Conservation (phyloP, 2,797 vertebrate genomes). For the Smutsia temminckii region DNA sequence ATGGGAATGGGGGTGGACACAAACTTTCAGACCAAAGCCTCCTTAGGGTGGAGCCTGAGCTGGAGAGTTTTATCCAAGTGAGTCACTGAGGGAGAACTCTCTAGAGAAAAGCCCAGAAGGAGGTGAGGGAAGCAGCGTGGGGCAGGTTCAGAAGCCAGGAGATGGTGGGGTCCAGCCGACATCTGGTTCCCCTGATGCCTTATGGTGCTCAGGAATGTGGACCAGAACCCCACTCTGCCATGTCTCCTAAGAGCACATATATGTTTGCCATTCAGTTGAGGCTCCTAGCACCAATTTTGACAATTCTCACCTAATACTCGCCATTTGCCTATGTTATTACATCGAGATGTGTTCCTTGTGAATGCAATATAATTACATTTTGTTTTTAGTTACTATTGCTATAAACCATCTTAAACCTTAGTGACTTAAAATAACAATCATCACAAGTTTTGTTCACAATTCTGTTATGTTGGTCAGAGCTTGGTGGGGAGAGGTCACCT, state of each 20-base stretch:
- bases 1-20: too few relatives aligned
- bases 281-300: not conserved
- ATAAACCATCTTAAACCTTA: not conserved
- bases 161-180: not conserved
- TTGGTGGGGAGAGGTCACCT: too few relatives aligned
- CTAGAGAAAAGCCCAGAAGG: not conserved
- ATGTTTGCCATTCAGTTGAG: not conserved
- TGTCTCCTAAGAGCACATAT: not conserved
- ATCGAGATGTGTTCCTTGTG: not conserved
- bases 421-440: not conserved
- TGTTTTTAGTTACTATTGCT: not conserved
- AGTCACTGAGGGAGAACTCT: not conserved
- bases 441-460: too few relatives aligned
- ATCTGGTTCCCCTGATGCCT: not conserved
- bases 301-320: not conserved
- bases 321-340: not conserved
- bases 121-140: not conserved
- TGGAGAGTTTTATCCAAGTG: not conserved
- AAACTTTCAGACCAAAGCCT: not conserved
- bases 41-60: not conserved
- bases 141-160: too few relatives aligned
- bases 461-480: too few relatives aligned
- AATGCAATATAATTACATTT: not conserved
- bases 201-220: accelerated
- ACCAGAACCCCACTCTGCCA: not conserved